Conservation (phyloP, 2,888 invertebrate species). For the Escarpia spicata region DNA sequence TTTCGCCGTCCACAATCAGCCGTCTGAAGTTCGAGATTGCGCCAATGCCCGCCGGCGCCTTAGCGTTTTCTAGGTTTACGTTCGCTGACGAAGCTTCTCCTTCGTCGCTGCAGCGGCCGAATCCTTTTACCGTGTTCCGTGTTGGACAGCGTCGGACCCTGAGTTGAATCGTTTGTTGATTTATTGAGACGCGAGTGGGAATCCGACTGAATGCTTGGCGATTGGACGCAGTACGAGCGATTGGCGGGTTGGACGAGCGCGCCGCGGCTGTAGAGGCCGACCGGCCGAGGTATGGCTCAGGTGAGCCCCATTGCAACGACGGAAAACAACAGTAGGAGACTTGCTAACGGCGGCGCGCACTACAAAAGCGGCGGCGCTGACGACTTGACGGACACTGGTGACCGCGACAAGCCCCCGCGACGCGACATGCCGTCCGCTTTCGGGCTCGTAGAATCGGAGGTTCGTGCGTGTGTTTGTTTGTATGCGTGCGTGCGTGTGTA, state of each 20-base stretch:
- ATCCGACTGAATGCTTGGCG: background rate
- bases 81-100: background rate
- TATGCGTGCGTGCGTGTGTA: background rate
- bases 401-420: background rate
- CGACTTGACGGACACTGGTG: background rate
- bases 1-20: background rate
- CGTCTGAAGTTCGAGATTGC: constrained; percentile 3
- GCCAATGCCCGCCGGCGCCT: background rate
- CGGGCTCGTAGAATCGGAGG: background rate
- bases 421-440: constrained; percentile 5
- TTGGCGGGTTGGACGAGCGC: background rate
- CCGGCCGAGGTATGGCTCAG: constrained; percentile 5
- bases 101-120: background rate
- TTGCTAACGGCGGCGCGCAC: background rate
- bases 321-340: background rate
- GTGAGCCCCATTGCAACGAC: constrained; percentile 3
- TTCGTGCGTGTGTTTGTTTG: background rate
- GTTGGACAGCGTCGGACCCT: background rate
- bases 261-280: background rate
- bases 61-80: background rate
- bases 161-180: background rate
- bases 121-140: background rate
- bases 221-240: background rate
- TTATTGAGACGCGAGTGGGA: background rate
- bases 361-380: background rate